Evolutionary conservation across 2,113 vertebrate species (phyloP), one percentile per base, ranked within the genome.

Genomic region (Rhinichthys klamathensis): DNA sequence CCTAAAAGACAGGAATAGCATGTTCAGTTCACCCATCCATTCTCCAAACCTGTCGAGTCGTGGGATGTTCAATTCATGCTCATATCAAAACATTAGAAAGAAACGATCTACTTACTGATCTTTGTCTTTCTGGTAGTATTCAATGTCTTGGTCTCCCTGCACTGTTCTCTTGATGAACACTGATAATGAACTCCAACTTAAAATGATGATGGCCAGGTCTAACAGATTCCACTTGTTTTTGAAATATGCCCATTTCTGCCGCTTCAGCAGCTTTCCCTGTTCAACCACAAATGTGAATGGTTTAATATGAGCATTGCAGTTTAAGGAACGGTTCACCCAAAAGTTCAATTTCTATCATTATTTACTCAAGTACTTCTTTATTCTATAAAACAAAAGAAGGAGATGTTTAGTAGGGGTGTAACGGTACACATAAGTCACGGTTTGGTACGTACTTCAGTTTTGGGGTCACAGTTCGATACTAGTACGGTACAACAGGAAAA

Each of bases 1-100:
- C 90, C 98, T 99, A 89, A 73, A 65, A 8, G 86, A 2, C 70
- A 32, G 80, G 27, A 27, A 63, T 13, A 65, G 13, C 16, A 32
- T 38, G 10, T 44, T 49, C 4, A 27, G n/a, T 38, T 41, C 1
- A 56, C 23, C 54, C 35, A 56, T 58, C 41, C 41, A 49, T 18
- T 23, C 3, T 38, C 32, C 65, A 38, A 69, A 38, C 8, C 65
- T 56, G 51, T 35, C 41, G 1, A 18, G 32, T 38, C 32, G 2
- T 23, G 21, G 18, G 3, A 70, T 23, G 30, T 23, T 69, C 6
- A 38, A 4, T n/a, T 23, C 4, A 41, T 41, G 35, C 23, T n/a
- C 21, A 41, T 12, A 70, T 70, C 18, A 41, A 70, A 41, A 7
- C 6, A 16, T 4, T 69, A 0, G 2, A 32, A 12, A 51, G 49